Evolutionary conservation across 2,888 invertebrate genomes (phyloP).

Genomic region (Strigamia transsilvanica): DNA sequence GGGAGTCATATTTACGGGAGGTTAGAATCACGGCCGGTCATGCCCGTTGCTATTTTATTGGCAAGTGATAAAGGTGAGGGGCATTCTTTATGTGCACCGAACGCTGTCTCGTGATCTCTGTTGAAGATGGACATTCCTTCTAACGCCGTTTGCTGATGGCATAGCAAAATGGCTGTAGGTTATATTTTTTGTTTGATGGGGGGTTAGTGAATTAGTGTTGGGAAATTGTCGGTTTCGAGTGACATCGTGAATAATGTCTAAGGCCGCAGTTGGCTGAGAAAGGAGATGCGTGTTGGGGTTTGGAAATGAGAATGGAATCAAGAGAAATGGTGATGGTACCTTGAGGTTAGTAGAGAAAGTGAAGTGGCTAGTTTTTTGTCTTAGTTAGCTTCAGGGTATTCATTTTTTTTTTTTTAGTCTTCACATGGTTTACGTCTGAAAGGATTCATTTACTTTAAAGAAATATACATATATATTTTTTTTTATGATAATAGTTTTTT

Average conservation of each 20-base stretch:
- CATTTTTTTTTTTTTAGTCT: not conserved
- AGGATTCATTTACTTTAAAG: too few relatives aligned
- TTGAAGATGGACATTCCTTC: slow-evolving; percentile 25
- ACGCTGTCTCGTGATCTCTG: slow-evolving; percentile 27
- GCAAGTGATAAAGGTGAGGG: slow-evolving; percentile 41
- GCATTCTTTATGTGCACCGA: slow-evolving; percentile 42
- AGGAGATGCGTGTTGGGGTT: slow-evolving; percentile 17
- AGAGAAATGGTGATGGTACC: not conserved
- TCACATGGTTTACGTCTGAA: too few relatives aligned
- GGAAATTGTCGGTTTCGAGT: slow-evolving; percentile 39
- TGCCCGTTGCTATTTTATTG: slow-evolving; percentile 42
- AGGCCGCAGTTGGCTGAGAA: not conserved
- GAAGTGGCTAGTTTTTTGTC: not conserved
- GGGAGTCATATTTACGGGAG: slow-evolving; percentile 37
- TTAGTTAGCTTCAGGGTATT: not conserved
- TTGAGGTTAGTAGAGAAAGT: not conserved
- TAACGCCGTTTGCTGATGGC: slow-evolving; percentile 33
- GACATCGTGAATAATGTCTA: slow-evolving; percentile 16
- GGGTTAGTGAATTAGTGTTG: slow-evolving; percentile 2
- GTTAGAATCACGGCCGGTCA: slow-evolving; percentile 37
- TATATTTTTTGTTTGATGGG: slow-evolving; percentile 32
- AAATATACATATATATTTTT: too few relatives aligned
- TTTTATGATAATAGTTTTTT: too few relatives aligned
- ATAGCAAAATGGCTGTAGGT: slow-evolving; percentile 32
- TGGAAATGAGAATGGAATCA: not conserved